Evolutionary conservation across 2,797 vertebrate genomes (phyloP).

Genomic region (Peromyscus melanophrys): DNA sequence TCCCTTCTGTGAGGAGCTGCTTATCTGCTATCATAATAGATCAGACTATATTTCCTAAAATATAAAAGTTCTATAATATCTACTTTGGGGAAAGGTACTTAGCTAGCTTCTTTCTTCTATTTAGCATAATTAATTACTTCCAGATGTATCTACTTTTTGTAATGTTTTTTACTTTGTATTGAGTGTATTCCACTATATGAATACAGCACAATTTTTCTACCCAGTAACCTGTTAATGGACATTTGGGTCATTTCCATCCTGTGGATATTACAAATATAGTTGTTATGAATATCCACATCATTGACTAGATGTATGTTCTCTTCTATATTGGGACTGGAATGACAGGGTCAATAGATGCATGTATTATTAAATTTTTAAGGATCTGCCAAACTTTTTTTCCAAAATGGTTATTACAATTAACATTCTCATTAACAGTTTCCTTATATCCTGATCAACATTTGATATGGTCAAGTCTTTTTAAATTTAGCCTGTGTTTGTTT

Average conservation of each 20-base stretch:
- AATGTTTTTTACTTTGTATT: slow-evolving; percentile 45
- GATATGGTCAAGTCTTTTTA: slow-evolving; percentile 4
- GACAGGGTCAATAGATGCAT: neutral
- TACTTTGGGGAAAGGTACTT: neutral
- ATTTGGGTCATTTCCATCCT: slow-evolving; percentile 23
- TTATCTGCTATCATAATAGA: slow-evolving; percentile 2
- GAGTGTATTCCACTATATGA: neutral
- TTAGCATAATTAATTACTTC: slow-evolving; percentile 54
- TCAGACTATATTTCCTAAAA: slow-evolving; percentile 26
- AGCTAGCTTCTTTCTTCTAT: slow-evolving; percentile 7
- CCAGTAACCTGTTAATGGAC: neutral
- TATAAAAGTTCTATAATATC: slow-evolving; percentile 23
- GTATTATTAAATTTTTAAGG: slow-evolving; percentile 14
- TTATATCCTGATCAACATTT: neutral
- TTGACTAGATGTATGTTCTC: neutral
- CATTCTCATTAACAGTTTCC: neutral
- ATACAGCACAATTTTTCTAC: slow-evolving; percentile 41
- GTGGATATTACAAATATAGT: slow-evolving; percentile 47
- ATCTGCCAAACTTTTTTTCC: slow-evolving; percentile 16
- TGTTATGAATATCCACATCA: slow-evolving; percentile 4
- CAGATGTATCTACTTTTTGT: slow-evolving; percentile 49
- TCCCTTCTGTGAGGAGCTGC: neutral
- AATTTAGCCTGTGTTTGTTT: neutral
- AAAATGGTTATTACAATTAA: slow-evolving; percentile 11
- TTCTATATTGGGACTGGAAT: neutral